Percentiles rank a stretch among this genome's conserved stretches.
Conservation (phyloP, 2,888 invertebrate species). For the Eurytoma adleriae region DNA sequence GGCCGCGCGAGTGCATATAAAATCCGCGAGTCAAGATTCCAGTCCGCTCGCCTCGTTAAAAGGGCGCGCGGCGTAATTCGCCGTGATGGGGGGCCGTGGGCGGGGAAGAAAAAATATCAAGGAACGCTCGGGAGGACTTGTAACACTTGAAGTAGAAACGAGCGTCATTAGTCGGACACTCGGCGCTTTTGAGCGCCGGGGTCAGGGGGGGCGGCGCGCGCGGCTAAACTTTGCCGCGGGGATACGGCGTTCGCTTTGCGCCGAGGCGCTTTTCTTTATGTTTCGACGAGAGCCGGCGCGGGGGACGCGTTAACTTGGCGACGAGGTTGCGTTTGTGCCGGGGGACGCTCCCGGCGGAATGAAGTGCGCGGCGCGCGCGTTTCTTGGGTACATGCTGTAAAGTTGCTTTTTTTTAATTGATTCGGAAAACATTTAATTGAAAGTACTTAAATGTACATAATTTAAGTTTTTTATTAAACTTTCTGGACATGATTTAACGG, state of each 20-base stretch:
- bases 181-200: constrained; percentile 24
- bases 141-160: constrained; percentile 56
- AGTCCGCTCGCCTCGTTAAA: constrained; percentile 45
- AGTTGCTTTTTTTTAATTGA: too few relatives aligned
- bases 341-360: not conserved
- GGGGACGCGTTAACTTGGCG: not conserved
- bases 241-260: not conserved
- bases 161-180: constrained; percentile 56
- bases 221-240: constrained; percentile 40
- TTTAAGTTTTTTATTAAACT: too few relatives aligned
- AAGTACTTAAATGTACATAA: too few relatives aligned
- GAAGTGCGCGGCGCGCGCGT: not conserved
- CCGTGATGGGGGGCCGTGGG: not conserved
- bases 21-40: constrained; percentile 25
- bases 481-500: too few relatives aligned
- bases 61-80: constrained; percentile 50
- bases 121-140: constrained; percentile 18
- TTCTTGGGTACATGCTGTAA: not conserved
- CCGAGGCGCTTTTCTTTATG: not conserved
- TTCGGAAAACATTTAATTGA: too few relatives aligned
- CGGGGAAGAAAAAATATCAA: constrained; percentile 26
- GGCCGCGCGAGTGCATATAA: not conserved
- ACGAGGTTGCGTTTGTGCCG: too few relatives aligned
- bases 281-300: not conserved
- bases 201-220: not conserved